Base-by-base conservation (phyloP, 2,113 vertebrate species). In the Heterotilapia buettikoferi region DNA sequence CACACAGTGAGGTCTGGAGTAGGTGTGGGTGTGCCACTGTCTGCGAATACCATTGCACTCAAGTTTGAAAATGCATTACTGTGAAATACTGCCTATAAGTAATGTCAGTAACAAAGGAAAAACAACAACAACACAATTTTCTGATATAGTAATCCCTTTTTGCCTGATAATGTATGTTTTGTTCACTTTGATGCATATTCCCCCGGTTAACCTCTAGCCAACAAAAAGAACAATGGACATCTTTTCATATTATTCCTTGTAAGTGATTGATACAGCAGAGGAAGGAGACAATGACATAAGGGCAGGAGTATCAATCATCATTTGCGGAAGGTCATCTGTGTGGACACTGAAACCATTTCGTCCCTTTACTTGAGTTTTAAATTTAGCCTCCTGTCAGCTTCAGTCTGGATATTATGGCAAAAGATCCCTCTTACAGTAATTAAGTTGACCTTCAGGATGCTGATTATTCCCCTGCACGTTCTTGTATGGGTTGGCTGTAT, bases 221-320 rank as follows among this genome's bases (percentile, higher is more conserved):
- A 83, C 83, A 86, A 18, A 36, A 36, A 86, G 83, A 89, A 50
- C 84, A 80, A n/a, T 71, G 54, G 43, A 52, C 84, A 78, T 90
- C 57, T 38, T 84, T 78, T 90, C 83, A 47, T 38, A 91, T 88
- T 38, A 82, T 54, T 84, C 50, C 83, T 79, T 85, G 59, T 29
- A 59, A 38, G 89, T 92, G 92, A 94, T 81, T 89, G 93, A 94
- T 90, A 76, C 84, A 7, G 80, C 79, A 2, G 57, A 81, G 73
- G 84, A 33, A 79, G 33, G 80, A 87, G 89, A 90, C 88, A 81
- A 88, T 83, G 92, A 90, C 86, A 93, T 90, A 89, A 90, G 71
- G 47, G 52, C 59, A 71, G 38, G 6, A 3, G 61, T 57, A 95
- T 95, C 91, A 86, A 92, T 94, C 94, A 92, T 90, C 89, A 79